Evolutionary conservation across 2,113 vertebrate genomes (phyloP).

Genomic region (Pantherophis guttatus): DNA sequence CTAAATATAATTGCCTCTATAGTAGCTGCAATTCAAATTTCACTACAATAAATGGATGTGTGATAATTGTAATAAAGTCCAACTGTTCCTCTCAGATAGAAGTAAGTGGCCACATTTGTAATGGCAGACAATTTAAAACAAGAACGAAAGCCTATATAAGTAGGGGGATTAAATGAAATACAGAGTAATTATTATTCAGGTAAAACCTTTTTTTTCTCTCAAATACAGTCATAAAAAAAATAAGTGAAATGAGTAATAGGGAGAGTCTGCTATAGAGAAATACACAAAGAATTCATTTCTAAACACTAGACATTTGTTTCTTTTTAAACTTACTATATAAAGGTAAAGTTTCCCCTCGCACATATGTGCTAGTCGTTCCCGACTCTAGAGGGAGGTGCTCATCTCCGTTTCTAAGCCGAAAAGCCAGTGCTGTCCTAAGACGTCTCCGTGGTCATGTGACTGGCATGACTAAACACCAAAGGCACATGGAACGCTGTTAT

Average conservation of each 20-base stretch:
- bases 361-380: too few relatives aligned
- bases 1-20: conserved; percentile 8
- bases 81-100: neutral
- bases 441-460: too few relatives aligned
- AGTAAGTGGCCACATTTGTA: neutral
- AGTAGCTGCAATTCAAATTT: conserved; percentile 20
- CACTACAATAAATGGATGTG: conserved; percentile 20
- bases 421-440: too few relatives aligned
- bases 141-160: neutral
- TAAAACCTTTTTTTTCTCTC: neutral
- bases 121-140: neutral
- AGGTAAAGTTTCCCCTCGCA: too few relatives aligned
- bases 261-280: conserved; percentile 28
- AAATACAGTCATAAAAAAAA: neutral
- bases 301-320: neutral
- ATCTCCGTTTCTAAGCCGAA: too few relatives aligned
- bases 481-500: too few relatives aligned
- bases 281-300: neutral
- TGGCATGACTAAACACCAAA: too few relatives aligned
- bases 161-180: neutral
- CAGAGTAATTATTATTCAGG: conserved; percentile 11
- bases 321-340: neutral
- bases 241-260: neutral
- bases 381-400: too few relatives aligned
- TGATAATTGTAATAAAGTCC: neutral